These are phyloP conservation scores for Sipha maydis DNA, from an alignment of 2,888 invertebrate genomes.

Conservation along the genomic window DNA sequence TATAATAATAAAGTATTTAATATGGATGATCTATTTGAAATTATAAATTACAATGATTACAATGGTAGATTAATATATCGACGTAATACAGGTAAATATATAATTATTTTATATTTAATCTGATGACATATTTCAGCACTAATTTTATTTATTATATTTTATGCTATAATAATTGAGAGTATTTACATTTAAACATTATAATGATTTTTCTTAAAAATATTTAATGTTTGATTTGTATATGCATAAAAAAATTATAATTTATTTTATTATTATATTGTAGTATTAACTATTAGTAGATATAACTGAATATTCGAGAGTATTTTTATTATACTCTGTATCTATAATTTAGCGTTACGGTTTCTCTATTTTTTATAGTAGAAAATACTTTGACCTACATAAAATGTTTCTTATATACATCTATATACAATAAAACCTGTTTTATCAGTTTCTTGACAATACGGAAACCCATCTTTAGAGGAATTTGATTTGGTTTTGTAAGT, in stretches of 20 bases:
- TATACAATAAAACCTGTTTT: neutral
- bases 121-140: neutral
- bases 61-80: neutral
- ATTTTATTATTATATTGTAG: neutral
- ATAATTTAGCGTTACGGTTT: neutral
- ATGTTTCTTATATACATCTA: neutral
- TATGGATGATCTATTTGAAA: neutral
- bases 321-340: neutral
- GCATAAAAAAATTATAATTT: neutral
- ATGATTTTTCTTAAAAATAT: too few relatives aligned
- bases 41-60: neutral
- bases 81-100: neutral
- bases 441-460: neutral
- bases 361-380: neutral
- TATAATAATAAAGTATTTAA: neutral
- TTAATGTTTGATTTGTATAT: too few relatives aligned
- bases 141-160: neutral
- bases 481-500: neutral
- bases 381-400: constrained; percentile 1
- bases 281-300: neutral
- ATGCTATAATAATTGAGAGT: neutral
- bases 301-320: neutral
- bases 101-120: neutral
- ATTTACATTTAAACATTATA: too few relatives aligned
- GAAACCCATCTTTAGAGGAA: neutral